Evolutionary conservation across 1,140 invertebrate species (phyloP).

Genomic region (Drosophila nebulosa): DNA sequence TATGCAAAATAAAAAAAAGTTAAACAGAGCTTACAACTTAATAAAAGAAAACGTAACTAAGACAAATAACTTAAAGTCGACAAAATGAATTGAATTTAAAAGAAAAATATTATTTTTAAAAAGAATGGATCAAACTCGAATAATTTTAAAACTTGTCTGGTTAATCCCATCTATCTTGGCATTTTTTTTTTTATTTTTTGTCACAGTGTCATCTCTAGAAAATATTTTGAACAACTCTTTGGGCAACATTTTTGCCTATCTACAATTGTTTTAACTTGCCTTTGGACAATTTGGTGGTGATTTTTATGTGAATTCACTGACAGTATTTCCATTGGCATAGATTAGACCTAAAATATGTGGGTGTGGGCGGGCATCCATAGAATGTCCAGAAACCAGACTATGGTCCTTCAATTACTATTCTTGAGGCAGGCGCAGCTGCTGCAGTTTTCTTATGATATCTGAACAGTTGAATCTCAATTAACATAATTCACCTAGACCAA

Average conservation of each 20-base stretch:
- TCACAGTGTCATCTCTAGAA: background rate
- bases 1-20: background rate
- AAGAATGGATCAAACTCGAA: too few species aligned
- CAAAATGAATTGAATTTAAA: too few species aligned
- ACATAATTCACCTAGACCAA: constrained; percentile 66
- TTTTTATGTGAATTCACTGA: constrained; percentile 50
- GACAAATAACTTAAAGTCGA: too few species aligned
- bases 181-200: too few species aligned
- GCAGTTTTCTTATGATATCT: constrained; percentile 46
- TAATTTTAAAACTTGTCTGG: too few species aligned
- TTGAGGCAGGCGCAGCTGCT: constrained; percentile 29
- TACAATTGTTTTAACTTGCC: background rate
- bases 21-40: background rate
- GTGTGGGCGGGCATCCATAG: background rate
- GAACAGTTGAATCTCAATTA: constrained; percentile 61
- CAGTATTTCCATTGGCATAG: constrained; percentile 18
- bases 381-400: constrained; percentile 33
- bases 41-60: too few species aligned
- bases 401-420: constrained; percentile 1
- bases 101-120: too few species aligned
- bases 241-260: constrained; percentile 19
- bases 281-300: constrained; percentile 22
- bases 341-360: constrained; percentile 57
- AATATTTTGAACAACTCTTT: constrained; percentile 11
- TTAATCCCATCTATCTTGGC: too few species aligned